Conservation (phyloP, 2,797 vertebrate species). For the Sebastes hopkinsi region DNA sequence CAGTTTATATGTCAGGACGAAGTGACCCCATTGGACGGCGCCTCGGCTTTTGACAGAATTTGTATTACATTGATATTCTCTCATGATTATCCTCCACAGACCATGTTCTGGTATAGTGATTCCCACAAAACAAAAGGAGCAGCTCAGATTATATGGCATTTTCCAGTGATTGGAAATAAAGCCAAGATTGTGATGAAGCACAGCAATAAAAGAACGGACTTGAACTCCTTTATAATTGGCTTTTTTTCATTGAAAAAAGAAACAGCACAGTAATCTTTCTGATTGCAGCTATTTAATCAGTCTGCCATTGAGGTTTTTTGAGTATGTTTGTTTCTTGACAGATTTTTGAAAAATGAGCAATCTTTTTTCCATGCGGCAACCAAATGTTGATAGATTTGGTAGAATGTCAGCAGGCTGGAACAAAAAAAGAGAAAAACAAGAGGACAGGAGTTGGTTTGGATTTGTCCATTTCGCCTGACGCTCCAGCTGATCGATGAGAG, state of each 20-base stretch:
- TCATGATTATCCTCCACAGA: constrained; percentile 38
- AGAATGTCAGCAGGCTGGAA: constrained; percentile 11
- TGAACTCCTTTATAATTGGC: neutral
- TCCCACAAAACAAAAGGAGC: constrained; percentile 21
- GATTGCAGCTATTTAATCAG: constrained; percentile 47
- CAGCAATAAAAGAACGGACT: neutral
- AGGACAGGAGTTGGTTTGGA: constrained; percentile 35
- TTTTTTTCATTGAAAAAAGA: constrained; percentile 21
- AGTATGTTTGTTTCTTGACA: neutral
- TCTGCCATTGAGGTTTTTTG: neutral
- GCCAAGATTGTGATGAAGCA: constrained; percentile 16
- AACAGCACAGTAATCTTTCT: constrained; percentile 7
- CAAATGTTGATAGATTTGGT: constrained; percentile 34
- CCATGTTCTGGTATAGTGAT: constrained; percentile 33
- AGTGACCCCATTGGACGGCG: constrained; percentile 34
- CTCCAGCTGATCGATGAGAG: constrained; percentile 59
- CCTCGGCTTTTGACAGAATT: constrained; percentile 37
- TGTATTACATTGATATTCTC: constrained; percentile 43
- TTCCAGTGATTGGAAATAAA: constrained; percentile 34
- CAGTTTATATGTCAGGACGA: constrained; percentile 56
- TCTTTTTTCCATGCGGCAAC: constrained; percentile 8
- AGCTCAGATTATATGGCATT: constrained; percentile 29
- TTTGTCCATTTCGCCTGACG: constrained; percentile 28
- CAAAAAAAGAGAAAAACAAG: constrained; percentile 18
- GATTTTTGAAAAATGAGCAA: constrained; percentile 3